Percentiles rank a stretch among this genome's conserved stretches.
Conservation (phyloP, 2,113 vertebrate genomes). For the Equus quagga region DNA sequence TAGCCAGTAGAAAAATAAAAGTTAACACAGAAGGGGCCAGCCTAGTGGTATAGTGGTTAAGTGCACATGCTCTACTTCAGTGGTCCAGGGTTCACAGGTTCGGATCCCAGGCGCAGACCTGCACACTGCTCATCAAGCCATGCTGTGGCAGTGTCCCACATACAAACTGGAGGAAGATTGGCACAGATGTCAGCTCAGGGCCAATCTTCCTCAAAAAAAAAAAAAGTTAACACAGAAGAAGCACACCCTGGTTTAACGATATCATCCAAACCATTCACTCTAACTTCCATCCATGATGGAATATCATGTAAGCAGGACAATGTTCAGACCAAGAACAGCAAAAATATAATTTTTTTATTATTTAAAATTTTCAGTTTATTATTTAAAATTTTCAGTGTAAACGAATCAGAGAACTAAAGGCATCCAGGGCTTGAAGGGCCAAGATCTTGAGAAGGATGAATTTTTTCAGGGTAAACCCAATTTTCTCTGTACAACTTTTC, state of each 20-base stretch:
- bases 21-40: not conserved
- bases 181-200: too few species aligned
- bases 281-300: not conserved
- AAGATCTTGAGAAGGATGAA: not conserved
- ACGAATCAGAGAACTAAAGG: not conserved
- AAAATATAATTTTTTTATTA: not conserved
- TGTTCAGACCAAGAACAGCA: not conserved
- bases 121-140: too few species aligned
- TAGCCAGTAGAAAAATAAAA: not conserved
- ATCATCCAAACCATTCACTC: not conserved
- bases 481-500: not conserved
- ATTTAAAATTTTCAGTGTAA: not conserved
- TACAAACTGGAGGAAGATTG: too few species aligned
- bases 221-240: not conserved
- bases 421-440: not conserved
- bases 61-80: too few species aligned
- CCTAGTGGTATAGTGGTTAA: too few species aligned
- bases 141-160: too few species aligned
- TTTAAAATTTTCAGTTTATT: not conserved
- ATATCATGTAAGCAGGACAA: not conserved
- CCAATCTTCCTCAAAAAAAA: too few species aligned
- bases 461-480: not conserved
- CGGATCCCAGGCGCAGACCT: too few species aligned
- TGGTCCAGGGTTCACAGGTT: too few species aligned
- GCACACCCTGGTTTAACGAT: not conserved